Base-by-base conservation (phyloP, 2,113 vertebrate species). In the Calypte anna region DNA sequence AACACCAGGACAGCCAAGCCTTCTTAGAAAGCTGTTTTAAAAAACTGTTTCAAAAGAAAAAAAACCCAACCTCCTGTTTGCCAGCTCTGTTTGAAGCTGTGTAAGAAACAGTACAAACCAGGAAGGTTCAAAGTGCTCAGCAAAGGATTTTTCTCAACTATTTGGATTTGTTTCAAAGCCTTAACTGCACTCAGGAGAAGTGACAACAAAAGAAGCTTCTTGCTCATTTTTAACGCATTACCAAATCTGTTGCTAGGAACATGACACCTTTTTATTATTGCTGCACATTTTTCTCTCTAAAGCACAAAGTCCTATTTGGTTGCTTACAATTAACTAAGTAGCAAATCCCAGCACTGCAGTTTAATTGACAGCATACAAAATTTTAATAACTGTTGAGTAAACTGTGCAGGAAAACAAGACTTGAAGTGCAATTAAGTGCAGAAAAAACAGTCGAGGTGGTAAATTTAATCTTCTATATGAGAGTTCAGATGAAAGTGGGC, bases 81-180 rank as follows among this genome's bases (percentile, higher is more conserved):
- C 58, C 76, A 43, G 58, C 33, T 38, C 36, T 0, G 0, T 63
- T 61, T 50, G 27, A 70, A 87, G 40, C 67, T 44, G 10, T 8
- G 46, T 24, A 83, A 90, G 68, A 79, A 88, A 68, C 2, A 14
- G 31, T 6, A 19, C 2, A 38, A 82, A 43, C 23, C 57, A 64
- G 51, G 30, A 55, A 84, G 73, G 74, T 87, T 78, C 55, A 67
- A 90, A 74, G 74, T 5, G 27, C 58, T 33, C 79, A 63, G 76
- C 57, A 82, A 86, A 44, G 36, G 64, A 81, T 90, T 86, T 86
- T 61, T 38, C 44, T 94, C 57, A 53, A 75, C 59, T 57, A 12
- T 53, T 33, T 61, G 87, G 28, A 63, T 90, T 87, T 86, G 73
- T 87, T 92, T 92, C 57, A 86, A 93, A 89, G 78, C 67, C 27